Evolutionary conservation across 53 echinoderm and acorn worm genomes (phyloP).

Genomic region (Stichopus horrens): DNA sequence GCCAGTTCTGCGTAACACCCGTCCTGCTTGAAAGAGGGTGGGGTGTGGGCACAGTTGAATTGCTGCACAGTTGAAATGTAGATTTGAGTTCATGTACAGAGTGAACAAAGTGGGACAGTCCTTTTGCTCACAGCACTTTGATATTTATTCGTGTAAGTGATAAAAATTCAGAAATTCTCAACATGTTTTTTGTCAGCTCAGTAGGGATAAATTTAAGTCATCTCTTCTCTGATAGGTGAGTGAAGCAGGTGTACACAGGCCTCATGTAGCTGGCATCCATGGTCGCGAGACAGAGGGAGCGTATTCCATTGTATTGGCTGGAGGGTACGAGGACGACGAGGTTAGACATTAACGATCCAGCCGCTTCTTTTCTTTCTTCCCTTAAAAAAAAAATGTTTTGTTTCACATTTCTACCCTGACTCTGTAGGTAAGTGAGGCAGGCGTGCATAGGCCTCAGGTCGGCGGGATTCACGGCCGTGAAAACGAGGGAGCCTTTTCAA

Average conservation of each 20-base stretch:
- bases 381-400: slow-evolving; percentile 22
- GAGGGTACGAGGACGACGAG: slow-evolving; percentile 98
- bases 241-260: slow-evolving; percentile 94
- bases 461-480: slow-evolving; percentile 49
- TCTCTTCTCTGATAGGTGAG: slow-evolving; percentile 66
- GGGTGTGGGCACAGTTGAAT: too few relatives aligned
- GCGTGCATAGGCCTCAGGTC: slow-evolving; percentile 50
- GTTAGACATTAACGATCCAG: slow-evolving; percentile 52
- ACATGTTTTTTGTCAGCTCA: neutral
- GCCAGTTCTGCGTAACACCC: too few relatives aligned
- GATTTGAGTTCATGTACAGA: too few relatives aligned
- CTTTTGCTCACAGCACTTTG: too few relatives aligned
- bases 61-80: too few relatives aligned
- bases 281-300: slow-evolving; percentile 95
- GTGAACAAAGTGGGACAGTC: too few relatives aligned
- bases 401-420: slow-evolving; percentile 35
- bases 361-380: slow-evolving; percentile 14
- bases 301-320: slow-evolving; percentile 97
- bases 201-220: slow-evolving; percentile 23
- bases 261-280: slow-evolving; percentile 99
- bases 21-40: too few relatives aligned
- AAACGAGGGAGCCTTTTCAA: slow-evolving; percentile 45
- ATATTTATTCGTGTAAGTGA: too few relatives aligned
- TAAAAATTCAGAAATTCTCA: too few relatives aligned
- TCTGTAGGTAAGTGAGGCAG: slow-evolving; percentile 47